Evolutionary conservation across 1,140 invertebrate genomes (phyloP).

Genomic region (Brevipalpus yothersi): DNA sequence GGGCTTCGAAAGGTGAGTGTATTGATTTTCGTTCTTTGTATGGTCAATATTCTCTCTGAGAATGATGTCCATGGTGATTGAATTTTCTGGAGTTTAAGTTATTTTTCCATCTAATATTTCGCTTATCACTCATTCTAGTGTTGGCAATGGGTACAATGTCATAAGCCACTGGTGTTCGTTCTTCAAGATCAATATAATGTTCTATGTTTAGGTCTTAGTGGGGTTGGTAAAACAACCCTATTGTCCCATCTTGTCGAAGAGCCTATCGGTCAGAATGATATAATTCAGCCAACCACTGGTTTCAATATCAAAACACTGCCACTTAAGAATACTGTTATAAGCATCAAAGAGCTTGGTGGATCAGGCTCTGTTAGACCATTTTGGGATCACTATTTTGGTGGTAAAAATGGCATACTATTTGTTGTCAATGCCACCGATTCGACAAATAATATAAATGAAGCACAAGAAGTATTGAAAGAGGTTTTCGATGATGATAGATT

Average conservation of each 20-base stretch:
- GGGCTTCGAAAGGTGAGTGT: slow-evolving; percentile 7
- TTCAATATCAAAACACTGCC: slow-evolving; percentile 16
- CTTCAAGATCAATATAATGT: slow-evolving; percentile 14
- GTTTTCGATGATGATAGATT: slow-evolving; percentile 7
- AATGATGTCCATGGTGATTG: neutral
- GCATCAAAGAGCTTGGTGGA: slow-evolving; percentile 20
- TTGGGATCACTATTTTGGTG: slow-evolving; percentile 14
- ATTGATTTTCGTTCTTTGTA: neutral
- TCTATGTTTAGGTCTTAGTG: slow-evolving; percentile 20
- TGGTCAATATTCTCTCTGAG: too few species aligned
- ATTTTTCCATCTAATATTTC: neutral
- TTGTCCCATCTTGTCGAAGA: slow-evolving; percentile 21
- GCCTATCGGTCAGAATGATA: slow-evolving; percentile 15
- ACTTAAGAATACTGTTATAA: slow-evolving; percentile 17
- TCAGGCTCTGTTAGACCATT: slow-evolving; percentile 10
- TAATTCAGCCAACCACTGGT: slow-evolving; percentile 18
- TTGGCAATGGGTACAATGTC: slow-evolving; percentile 14
- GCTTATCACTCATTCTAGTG: slow-evolving; percentile 8
- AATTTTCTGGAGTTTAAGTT: neutral
- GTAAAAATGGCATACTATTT: slow-evolving; percentile 13
- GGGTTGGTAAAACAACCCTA: slow-evolving; percentile 15
- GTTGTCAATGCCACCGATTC: slow-evolving; percentile 10
- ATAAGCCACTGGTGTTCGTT: slow-evolving; percentile 10
- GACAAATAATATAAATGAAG: slow-evolving; percentile 6
- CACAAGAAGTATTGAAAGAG: slow-evolving; percentile 10